Evolutionary conservation across 1,140 invertebrate species (phyloP), one percentile per base, ranked within the genome.

Genomic region (Pseudomyrmex concolor): DNA sequence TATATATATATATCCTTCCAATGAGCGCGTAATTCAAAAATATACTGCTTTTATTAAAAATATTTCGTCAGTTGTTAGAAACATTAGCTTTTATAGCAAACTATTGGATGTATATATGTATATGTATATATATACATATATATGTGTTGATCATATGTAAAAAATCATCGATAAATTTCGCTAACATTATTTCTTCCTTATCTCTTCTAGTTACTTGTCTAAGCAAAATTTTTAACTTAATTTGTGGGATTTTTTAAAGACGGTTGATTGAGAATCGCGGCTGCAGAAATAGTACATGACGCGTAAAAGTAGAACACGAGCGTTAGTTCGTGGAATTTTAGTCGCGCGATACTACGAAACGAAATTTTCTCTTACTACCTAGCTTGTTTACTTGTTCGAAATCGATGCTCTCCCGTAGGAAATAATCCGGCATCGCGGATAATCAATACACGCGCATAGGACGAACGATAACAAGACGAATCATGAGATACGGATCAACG

Each of bases 401-500:
- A 80, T 70, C 50, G 50, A 70, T 15, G 48, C 67, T 70, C 10
- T 22, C 55, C 72, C 60, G 50, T 9, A 59, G 54, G 66, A 60
- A 80, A 80, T 59, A 80, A 57, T n/a, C 19, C 19, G 19, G 51
- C 34, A 54, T 48, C 43, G 54, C 4, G 66, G 54, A 80, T 60
- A 71, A 80, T 80, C 76, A 66, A 80, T 80, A 60, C 64, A 34
- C 43, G 55, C 54, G 34, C 34, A 34, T 7, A 43, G 43, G 76
- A 19, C 57, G 57, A 19, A 60, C 57, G 57, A 25, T 34, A 34
- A 7, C 34, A 34, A 0, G 34, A 54, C 63, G 51, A 45, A 25
- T 70, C 54, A 25, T 66, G 43, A 70, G 76, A 80, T 71, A 80
- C 66, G 76, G 66, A 80, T 80, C 76, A 25, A 48, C 64, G 64